Percentiles rank a stretch among this genome's conserved stretches.
These are phyloP conservation scores for Yponomeuta plumbellus DNA, from an alignment of 2,888 invertebrate species.

Conservation along the genomic window DNA sequence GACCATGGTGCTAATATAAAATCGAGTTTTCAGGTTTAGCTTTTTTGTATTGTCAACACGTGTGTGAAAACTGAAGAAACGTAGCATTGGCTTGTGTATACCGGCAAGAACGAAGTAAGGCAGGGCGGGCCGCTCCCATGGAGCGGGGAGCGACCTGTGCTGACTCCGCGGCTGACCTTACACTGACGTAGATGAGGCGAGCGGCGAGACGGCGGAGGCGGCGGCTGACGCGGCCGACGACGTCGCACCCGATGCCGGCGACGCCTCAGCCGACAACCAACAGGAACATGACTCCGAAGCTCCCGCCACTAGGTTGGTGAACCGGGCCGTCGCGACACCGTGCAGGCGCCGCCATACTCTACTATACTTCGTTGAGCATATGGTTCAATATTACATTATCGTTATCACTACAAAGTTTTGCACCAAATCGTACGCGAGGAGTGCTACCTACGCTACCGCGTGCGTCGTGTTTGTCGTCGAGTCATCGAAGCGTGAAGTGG, in stretches of 20 bases:
- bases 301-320: slow-evolving; percentile 68
- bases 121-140: slow-evolving; percentile 54
- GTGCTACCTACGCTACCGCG: slow-evolving; percentile 10
- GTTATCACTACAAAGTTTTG: slow-evolving; percentile 75
- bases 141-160: slow-evolving; percentile 63
- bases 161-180: slow-evolving; percentile 54
- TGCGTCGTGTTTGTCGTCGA: slow-evolving; percentile 17
- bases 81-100: slow-evolving; percentile 20
- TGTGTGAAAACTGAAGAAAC: slow-evolving; percentile 41
- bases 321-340: slow-evolving; percentile 28
- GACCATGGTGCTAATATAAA: slow-evolving; percentile 69
- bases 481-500: not conserved
- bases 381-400: slow-evolving; percentile 32
- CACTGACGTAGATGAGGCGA: slow-evolving; percentile 58
- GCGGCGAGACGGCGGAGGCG: slow-evolving; percentile 34
- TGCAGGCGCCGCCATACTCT: slow-evolving; percentile 50
- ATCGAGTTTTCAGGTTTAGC: slow-evolving; percentile 71
- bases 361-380: slow-evolving; percentile 29
- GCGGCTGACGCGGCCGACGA: slow-evolving; percentile 31
- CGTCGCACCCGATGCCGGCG: slow-evolving; percentile 23
- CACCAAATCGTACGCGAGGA: slow-evolving; percentile 38
- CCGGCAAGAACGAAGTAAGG: slow-evolving; percentile 25
- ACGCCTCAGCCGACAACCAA: slow-evolving; percentile 34
- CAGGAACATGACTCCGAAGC: slow-evolving; percentile 62
- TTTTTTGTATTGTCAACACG: slow-evolving; percentile 39